These are phyloP conservation scores for Camptogramma bilineatum DNA, from an alignment of 2,888 invertebrate genomes.

Conservation along the genomic window DNA sequence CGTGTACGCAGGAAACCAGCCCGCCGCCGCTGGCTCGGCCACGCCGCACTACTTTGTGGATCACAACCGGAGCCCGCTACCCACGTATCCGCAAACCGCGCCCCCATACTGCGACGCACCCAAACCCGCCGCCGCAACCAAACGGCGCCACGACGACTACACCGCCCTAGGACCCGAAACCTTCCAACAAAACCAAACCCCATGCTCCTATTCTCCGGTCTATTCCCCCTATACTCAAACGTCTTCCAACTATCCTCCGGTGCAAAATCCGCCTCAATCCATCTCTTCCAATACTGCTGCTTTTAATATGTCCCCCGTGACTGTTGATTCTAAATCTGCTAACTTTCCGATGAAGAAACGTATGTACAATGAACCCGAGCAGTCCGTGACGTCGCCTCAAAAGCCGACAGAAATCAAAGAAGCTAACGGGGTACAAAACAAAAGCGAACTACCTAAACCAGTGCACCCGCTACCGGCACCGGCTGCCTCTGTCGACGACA, in stretches of 20 bases:
- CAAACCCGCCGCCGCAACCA: constrained; percentile 75
- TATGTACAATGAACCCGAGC: constrained; percentile 83
- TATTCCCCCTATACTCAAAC: constrained; percentile 73
- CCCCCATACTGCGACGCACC: constrained; percentile 87
- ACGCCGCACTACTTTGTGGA: constrained; percentile 78
- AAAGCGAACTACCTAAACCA: constrained; percentile 65
- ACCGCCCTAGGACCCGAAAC: constrained; percentile 82
- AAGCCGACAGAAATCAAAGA: constrained; percentile 62
- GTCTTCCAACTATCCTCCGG: constrained; percentile 65
- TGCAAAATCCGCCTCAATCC: constrained; percentile 63
- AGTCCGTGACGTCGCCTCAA: constrained; percentile 57
- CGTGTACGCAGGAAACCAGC: constrained; percentile 75
- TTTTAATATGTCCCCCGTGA: constrained; percentile 54
- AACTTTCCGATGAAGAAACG: constrained; percentile 88
- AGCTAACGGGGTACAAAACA: constrained; percentile 47
- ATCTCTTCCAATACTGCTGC: constrained; percentile 49
- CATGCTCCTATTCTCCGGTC: constrained; percentile 70
- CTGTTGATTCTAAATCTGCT: constrained; percentile 67
- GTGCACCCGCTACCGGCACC: constrained; percentile 55
- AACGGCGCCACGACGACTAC: constrained; percentile 85
- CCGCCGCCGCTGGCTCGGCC: constrained; percentile 61
- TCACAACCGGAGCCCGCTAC: constrained; percentile 77
- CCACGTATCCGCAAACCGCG: constrained; percentile 78
- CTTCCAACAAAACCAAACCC: constrained; percentile 82
- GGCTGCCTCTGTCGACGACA: constrained; percentile 70